Conservation (phyloP, 2,888 invertebrate genomes). For the Phragmatobia fuliginosa region DNA sequence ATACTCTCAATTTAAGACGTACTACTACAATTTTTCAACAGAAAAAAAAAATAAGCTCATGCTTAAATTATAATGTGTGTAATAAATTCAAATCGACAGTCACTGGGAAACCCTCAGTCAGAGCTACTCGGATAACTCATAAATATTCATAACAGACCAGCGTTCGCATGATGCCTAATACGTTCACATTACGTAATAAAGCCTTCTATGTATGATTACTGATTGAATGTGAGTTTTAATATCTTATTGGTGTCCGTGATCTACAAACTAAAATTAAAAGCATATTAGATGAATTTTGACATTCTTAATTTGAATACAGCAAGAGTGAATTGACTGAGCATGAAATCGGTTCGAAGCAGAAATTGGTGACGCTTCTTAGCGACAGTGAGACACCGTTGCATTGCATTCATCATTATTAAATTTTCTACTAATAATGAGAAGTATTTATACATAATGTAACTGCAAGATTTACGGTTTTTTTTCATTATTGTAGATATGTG, state of each 20-base stretch:
- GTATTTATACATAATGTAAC: not conserved
- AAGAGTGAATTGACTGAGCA: not conserved
- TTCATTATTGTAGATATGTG: not conserved
- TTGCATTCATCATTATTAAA: not conserved
- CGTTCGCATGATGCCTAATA: constrained; percentile 12
- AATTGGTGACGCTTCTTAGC: not conserved
- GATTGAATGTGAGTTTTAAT: constrained; percentile 10
- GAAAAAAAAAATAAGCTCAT: not conserved
- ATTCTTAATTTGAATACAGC: not conserved
- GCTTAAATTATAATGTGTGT: not conserved
- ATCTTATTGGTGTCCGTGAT: constrained; percentile 12
- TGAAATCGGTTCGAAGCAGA: not conserved
- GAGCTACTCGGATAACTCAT: constrained; percentile 17
- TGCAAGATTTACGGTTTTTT: no score
- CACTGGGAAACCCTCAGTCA: constrained; percentile 10
- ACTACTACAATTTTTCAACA: not conserved
- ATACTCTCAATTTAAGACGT: not conserved
- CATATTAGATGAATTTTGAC: not conserved
- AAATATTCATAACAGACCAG: constrained; percentile 19
- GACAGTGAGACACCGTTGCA: not conserved
- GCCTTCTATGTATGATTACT: constrained; percentile 16
- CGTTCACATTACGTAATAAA: constrained; percentile 26
- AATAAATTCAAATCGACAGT: not conserved
- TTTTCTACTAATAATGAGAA: no score
- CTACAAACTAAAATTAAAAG: constrained; percentile 7